These are phyloP conservation scores for Drepanosiphum platanoidis DNA, from an alignment of 2,888 invertebrate genomes.

Conservation along the genomic window DNA sequence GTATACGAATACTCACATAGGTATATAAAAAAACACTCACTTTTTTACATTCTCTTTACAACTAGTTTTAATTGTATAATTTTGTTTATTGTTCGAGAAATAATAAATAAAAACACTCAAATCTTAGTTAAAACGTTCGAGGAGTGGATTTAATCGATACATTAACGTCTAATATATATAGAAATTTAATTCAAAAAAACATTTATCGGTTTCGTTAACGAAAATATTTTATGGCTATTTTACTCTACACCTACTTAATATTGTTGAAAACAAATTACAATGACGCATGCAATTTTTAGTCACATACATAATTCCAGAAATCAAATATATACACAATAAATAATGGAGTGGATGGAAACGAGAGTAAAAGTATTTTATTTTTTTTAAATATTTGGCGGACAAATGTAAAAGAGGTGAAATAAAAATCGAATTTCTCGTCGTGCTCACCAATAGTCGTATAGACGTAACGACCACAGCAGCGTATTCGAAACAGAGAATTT, in stretches of 20 bases:
- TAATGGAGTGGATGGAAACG: not conserved
- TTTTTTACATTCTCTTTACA: too few species aligned
- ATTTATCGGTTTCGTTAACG: too few species aligned
- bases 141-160: too few species aligned
- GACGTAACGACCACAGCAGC: not conserved
- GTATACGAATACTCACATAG: too few species aligned
- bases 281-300: not conserved
- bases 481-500: slow-evolving; percentile 40
- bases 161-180: too few species aligned
- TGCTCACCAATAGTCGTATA: slow-evolving; percentile 18
- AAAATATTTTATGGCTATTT: not conserved
- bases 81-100: too few species aligned
- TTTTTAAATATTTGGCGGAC: not conserved
- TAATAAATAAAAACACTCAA: too few species aligned
- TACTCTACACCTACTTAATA: not conserved
- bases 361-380: not conserved
- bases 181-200: too few species aligned
- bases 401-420: slow-evolving; percentile 22
- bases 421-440: slow-evolving; percentile 33
- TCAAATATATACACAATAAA: not conserved
- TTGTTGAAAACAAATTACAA: not conserved
- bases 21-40: too few species aligned
- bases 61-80: too few species aligned
- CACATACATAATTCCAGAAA: not conserved
- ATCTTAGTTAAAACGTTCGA: too few species aligned